Conservation (phyloP, 2,797 vertebrate species). For the Argyrosomus regius region DNA sequence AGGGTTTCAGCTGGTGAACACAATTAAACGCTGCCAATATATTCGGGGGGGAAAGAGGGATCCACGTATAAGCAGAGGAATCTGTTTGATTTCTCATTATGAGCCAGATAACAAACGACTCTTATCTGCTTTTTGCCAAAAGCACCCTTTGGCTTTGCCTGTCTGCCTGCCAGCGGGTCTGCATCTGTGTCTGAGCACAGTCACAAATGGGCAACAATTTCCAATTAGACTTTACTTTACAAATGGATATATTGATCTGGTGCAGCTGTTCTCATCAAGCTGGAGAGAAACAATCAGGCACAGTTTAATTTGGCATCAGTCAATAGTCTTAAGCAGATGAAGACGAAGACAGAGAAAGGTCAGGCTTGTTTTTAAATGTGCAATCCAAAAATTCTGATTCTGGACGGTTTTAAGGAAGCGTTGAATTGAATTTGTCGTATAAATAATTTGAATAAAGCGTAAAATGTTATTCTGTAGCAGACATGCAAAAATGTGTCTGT, state of each 20-base stretch:
- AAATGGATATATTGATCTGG: constrained; percentile 77
- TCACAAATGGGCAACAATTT: constrained; percentile 71
- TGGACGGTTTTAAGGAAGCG: background rate
- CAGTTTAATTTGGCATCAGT: constrained; percentile 67
- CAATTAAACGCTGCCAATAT: constrained; percentile 79
- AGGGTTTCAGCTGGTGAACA: constrained; percentile 76
- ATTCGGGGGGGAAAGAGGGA: constrained; percentile 52
- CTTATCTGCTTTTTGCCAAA: constrained; percentile 73
- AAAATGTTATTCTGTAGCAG: background rate
- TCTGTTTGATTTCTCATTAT: constrained; percentile 79
- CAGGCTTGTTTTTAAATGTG: constrained; percentile 27
- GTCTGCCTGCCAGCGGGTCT: constrained; percentile 16
- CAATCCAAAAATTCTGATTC: background rate
- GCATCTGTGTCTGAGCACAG: constrained; percentile 37
- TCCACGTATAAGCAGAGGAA: constrained; percentile 66
- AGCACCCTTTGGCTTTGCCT: constrained; percentile 46
- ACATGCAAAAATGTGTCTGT: background rate
- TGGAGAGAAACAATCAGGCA: constrained; percentile 68
- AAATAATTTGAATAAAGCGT: background rate
- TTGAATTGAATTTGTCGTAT: background rate
- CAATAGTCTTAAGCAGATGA: constrained; percentile 47
- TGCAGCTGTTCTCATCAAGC: constrained; percentile 73
- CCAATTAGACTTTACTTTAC: constrained; percentile 78
- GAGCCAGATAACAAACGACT: constrained; percentile 75
- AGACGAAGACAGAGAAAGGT: constrained; percentile 36